These are phyloP conservation scores for Hestina assimilis DNA, from an alignment of 1,140 invertebrate genomes.

Conservation along the genomic window DNA sequence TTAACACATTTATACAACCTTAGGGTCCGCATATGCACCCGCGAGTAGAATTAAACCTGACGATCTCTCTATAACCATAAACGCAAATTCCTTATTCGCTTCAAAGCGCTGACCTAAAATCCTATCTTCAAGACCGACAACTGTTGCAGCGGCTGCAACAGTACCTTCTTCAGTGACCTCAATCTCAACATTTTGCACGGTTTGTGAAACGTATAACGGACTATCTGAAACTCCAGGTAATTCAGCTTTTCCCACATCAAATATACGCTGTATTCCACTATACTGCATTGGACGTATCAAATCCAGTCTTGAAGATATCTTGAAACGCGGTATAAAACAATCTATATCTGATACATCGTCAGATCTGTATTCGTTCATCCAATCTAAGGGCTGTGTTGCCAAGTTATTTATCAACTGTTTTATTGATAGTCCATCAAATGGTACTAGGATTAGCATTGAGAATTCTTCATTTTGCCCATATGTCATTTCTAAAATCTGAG, in stretches of 20 bases:
- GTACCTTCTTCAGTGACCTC: constrained; percentile 87
- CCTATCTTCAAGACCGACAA: constrained; percentile 80
- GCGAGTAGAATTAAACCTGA: constrained; percentile 71
- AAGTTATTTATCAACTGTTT: constrained; percentile 69
- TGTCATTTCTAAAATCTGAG: constrained; percentile 83
- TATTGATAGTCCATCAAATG: constrained; percentile 70
- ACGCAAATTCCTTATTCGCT: constrained; percentile 78
- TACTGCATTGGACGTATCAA: constrained; percentile 79
- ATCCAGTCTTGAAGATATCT: constrained; percentile 79
- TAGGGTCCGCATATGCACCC: constrained; percentile 65
- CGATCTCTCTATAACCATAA: constrained; percentile 68
- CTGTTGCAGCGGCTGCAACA: constrained; percentile 81
- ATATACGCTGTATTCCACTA: constrained; percentile 83
- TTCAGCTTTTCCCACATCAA: constrained; percentile 79
- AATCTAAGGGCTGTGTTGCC: constrained; percentile 69
- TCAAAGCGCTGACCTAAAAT: constrained; percentile 69
- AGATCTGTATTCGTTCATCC: constrained; percentile 73
- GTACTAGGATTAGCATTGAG: constrained; percentile 84
- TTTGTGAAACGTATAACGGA: constrained; percentile 77
- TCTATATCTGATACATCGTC: constrained; percentile 76
- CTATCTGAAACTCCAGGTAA: constrained; percentile 81
- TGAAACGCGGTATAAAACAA: constrained; percentile 81
- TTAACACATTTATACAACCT: constrained; percentile 26
- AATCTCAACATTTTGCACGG: constrained; percentile 84
- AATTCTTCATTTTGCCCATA: constrained; percentile 81